Base-by-base conservation (phyloP, 2,113 vertebrate species). In the Xiphorhynchus elegans region DNA sequence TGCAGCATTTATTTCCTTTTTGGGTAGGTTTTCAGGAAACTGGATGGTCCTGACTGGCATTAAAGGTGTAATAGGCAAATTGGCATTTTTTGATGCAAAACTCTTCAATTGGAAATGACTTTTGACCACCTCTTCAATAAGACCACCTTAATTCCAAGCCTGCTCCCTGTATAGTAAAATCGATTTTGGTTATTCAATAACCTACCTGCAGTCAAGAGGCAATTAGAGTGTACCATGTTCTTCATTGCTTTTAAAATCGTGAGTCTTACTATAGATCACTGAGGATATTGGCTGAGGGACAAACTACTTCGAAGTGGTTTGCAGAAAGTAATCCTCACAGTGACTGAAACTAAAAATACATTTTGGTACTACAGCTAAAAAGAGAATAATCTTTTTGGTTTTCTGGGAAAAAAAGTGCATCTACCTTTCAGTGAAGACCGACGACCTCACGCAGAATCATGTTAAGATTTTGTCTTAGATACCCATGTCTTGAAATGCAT, bases 121-220 rank as follows among this genome's bases (percentile, higher is more conserved):
- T 94, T 86, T 95, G 92, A 84, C 78, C 81, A 80, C 49, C 6
- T 91, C 25, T 87, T 90, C 84, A 88, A 33, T 74, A 91, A 82
- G 52, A 72, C 13, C 72, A 35, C 70, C 60, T 95, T 91, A 87
- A 87, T 92, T 87, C 75, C 67, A 68, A 79, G 26, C 15, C 81
- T 90, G 53, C 44, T 91, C 87, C 69, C 75, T 91, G 62, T 89
- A 91, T 88, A 95, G 86, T 91, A 91, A 95, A 95, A 95, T 97
- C 93, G 95, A 95, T 95, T 94, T 95, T 90, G 80, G 75, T 76
- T 79, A 84, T 93, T 96, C 83, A 89, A 67, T 93, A 95, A 77
- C 37, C 68, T 58, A 80, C 69, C n/a, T 75, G 33, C 75, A 87
- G 75, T 85, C 68, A 93, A 91, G 79, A 94, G 72, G 40, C 77